These are phyloP conservation scores for Cyphomyrus discorhynchus DNA, from an alignment of 2,113 vertebrate genomes.

Conservation along the genomic window DNA sequence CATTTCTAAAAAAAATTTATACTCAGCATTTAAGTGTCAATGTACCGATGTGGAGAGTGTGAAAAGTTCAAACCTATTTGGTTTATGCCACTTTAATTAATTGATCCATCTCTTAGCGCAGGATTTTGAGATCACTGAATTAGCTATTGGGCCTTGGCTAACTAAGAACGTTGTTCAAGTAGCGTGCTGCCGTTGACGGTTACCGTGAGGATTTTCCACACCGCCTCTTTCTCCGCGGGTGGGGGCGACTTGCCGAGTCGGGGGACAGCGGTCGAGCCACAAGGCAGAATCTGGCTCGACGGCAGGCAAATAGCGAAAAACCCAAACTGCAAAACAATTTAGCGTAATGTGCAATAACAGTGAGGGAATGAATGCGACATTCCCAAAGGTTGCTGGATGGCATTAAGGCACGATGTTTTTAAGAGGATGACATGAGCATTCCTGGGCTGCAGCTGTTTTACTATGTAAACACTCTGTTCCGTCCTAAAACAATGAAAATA, in stretches of 20 bases:
- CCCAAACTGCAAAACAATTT: background rate
- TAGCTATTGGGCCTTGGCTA: conserved; percentile 40
- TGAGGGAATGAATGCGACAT: background rate
- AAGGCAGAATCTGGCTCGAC: background rate
- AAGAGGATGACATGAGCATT: background rate
- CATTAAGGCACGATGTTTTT: background rate
- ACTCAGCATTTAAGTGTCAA: background rate
- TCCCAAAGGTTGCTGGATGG: background rate
- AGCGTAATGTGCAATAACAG: background rate
- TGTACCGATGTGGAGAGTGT: background rate
- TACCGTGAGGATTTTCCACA: conserved; percentile 33
- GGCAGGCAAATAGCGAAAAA: background rate
- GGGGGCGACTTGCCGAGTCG: background rate
- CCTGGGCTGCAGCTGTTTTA: background rate
- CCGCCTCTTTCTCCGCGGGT: background rate
- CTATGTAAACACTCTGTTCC: background rate
- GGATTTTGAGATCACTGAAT: conserved; percentile 40
- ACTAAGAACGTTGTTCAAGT: conserved; percentile 43
- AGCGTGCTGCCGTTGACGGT: conserved; percentile 22
- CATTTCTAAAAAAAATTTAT: background rate
- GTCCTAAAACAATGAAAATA: background rate
- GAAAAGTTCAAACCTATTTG: conserved; percentile 26
- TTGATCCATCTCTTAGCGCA: conserved; percentile 35
- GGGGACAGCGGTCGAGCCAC: background rate
- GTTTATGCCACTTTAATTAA: conserved; percentile 34